A percentile compares a stretch with the other conserved stretches of the same genome.
These are phyloP conservation scores for Drosophila sp. DNA, from an alignment of 1,140 invertebrate genomes.

Conservation along the genomic window DNA sequence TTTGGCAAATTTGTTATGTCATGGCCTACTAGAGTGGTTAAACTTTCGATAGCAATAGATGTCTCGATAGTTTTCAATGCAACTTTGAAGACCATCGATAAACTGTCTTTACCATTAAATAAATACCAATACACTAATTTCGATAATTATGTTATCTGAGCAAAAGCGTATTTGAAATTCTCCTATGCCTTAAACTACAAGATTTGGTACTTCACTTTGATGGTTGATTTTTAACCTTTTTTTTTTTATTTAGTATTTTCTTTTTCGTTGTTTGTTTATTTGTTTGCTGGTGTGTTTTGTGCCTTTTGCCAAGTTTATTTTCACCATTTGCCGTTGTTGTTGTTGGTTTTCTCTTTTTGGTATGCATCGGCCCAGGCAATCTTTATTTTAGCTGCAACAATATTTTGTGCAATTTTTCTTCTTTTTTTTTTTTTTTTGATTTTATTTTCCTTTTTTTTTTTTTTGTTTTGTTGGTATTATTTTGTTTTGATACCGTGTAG, in stretches of 20 bases:
- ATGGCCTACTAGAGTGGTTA: background rate
- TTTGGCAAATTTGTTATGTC: background rate
- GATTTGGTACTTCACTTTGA: conserved; percentile 40
- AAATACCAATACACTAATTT: no score
- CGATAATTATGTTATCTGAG: no score
- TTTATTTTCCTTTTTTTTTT: conserved; percentile 16
- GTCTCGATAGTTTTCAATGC: background rate
- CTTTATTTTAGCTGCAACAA: conserved; percentile 32
- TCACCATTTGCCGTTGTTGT: conserved; percentile 48
- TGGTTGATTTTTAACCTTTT: conserved; percentile 67
- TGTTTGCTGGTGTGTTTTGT: conserved; percentile 6
- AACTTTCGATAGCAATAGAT: background rate
- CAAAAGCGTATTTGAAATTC: conserved; percentile 15
- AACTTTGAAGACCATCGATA: no score
- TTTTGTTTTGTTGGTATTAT: conserved; percentile 16
- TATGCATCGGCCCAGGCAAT: conserved; percentile 18
- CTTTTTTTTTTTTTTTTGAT: background rate
- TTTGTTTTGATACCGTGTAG: background rate
- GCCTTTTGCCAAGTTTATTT: conserved; percentile 38
- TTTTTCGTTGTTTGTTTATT: conserved; percentile 20
- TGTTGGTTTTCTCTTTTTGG: conserved; percentile 46
- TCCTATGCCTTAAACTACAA: background rate
- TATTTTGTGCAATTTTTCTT: conserved; percentile 46
- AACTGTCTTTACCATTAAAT: no score
- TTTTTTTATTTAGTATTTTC: conserved; percentile 24